phyloP scores from a whole-genome alignment of 2,888 invertebrate species.

The Gastracanthus pulcherrimus region DNA sequence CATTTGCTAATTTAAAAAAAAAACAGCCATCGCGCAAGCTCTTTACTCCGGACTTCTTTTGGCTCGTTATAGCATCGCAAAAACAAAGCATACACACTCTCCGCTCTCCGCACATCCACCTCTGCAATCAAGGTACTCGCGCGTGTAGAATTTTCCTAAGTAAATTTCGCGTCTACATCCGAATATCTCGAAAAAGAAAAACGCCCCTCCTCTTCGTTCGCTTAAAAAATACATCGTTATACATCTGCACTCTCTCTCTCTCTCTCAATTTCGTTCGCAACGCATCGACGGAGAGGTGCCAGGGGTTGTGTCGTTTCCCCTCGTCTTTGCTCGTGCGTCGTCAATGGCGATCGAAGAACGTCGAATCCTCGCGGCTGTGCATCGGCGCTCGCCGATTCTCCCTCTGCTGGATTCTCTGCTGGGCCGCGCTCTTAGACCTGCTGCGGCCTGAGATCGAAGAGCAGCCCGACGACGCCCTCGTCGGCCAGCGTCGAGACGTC shows the following conservation, averaged over 20 bases:
- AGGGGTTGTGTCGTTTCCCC: too few species aligned
- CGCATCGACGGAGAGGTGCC: too few species aligned
- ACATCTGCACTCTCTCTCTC: neutral
- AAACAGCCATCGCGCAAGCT: too few species aligned
- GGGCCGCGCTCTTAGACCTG: conserved; percentile 48
- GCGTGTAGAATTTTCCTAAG: neutral
- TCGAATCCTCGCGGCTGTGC: too few species aligned
- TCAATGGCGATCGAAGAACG: conserved; percentile 11
- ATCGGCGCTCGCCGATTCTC: too few species aligned
- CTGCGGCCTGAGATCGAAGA: conserved; percentile 86
- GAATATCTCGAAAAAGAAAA: neutral
- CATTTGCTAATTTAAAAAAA: too few species aligned
- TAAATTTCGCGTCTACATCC: neutral
- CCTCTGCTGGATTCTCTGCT: neutral
- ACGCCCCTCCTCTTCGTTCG: neutral
- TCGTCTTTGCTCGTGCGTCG: neutral
- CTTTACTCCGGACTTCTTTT: too few species aligned
- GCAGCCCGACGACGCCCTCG: conserved; percentile 89
- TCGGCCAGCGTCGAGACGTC: conserved; percentile 97
- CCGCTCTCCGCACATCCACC: too few species aligned
- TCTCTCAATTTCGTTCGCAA: too few species aligned
- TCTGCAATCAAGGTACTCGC: neutral
- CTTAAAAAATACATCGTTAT: neutral
- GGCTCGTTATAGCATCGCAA: too few species aligned
- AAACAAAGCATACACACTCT: too few species aligned